A percentile compares a stretch with the other conserved stretches of the same genome.
Evolutionary conservation across 2,113 vertebrate genomes (phyloP).

Genomic region (Leptodactylus fuscus): DNA sequence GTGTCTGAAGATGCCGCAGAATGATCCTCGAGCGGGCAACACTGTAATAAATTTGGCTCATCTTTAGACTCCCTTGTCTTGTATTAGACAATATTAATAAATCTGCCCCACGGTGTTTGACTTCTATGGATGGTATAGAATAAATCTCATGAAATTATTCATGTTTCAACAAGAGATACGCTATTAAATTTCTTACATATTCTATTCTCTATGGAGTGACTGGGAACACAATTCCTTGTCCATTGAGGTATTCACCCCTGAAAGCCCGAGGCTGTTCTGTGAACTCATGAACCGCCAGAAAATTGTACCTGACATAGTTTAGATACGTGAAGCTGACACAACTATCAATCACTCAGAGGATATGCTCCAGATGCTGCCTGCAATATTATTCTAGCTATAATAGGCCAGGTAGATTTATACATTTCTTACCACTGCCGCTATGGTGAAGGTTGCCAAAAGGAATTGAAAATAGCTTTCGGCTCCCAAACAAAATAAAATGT

Average conservation of each 20-base stretch:
- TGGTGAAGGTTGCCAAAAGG: conserved; percentile 31
- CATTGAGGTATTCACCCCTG: conserved; percentile 8
- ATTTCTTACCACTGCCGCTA: background rate
- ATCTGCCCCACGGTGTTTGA: too few relatives aligned
- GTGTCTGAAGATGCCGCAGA: too few relatives aligned
- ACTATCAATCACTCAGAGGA: conserved; percentile 21
- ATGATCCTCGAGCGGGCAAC: too few relatives aligned
- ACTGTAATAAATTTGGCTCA: too few relatives aligned
- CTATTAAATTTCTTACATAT: background rate
- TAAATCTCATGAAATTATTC: conserved; percentile 15
- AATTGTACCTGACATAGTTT: conserved; percentile 43
- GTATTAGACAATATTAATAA: too few relatives aligned
- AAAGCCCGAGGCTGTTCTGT: conserved; percentile 17
- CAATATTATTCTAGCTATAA: conserved; percentile 35
- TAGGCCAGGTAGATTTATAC: conserved; percentile 35
- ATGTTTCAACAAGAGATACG: conserved; percentile 37
- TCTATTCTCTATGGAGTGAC: background rate
- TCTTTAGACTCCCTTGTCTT: too few relatives aligned
- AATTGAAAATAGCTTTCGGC: conserved; percentile 40
- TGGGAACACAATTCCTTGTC: conserved; percentile 18
- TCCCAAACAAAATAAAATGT: conserved; percentile 30
- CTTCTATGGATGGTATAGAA: background rate
- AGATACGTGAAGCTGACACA: conserved; percentile 34
- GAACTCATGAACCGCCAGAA: conserved; percentile 34
- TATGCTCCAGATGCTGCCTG: conserved; percentile 33